Evolutionary conservation across 2,888 invertebrate species (phyloP).

Genomic region (Boloria euphrosyne): DNA sequence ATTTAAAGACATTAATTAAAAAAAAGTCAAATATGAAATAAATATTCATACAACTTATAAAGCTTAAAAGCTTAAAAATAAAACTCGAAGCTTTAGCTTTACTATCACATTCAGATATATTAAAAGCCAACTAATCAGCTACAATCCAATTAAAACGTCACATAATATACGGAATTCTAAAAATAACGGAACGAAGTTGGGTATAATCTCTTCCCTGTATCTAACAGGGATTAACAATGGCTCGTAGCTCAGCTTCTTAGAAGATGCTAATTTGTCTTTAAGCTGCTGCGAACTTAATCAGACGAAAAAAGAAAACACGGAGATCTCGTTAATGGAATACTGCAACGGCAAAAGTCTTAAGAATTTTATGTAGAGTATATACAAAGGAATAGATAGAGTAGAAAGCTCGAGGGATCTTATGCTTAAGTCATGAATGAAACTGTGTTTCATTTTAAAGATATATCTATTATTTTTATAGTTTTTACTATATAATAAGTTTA

Average conservation of each 20-base stretch:
- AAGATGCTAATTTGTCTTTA: conserved; percentile 39
- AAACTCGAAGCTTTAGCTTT: too few relatives aligned
- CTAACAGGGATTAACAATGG: conserved; percentile 37
- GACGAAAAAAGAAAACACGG: conserved; percentile 26
- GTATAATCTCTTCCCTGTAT: conserved; percentile 14
- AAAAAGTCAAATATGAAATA: too few relatives aligned
- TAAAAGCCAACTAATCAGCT: neutral
- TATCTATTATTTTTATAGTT: too few relatives aligned
- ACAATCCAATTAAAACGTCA: conserved; percentile 36
- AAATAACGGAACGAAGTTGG: conserved; percentile 8
- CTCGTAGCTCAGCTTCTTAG: conserved; percentile 29
- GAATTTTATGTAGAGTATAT: conserved; percentile 4
- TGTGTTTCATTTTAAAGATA: neutral
- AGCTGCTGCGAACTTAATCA: conserved; percentile 35
- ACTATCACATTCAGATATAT: too few relatives aligned
- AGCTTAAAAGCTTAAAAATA: too few relatives aligned
- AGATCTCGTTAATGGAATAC: conserved; percentile 25
- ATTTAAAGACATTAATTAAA: too few relatives aligned
- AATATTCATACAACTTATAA: too few relatives aligned
- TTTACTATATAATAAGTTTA: too few relatives aligned
- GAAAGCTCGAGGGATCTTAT: too few relatives aligned
- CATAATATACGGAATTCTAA: neutral
- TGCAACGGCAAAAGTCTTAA: conserved; percentile 16
- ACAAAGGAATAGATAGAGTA: neutral
- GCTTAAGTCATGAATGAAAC: too few relatives aligned